Evolutionary conservation across 2,888 invertebrate species (phyloP), one percentile per base, ranked within the genome.

Genomic region (Chymomyza caudatula): DNA sequence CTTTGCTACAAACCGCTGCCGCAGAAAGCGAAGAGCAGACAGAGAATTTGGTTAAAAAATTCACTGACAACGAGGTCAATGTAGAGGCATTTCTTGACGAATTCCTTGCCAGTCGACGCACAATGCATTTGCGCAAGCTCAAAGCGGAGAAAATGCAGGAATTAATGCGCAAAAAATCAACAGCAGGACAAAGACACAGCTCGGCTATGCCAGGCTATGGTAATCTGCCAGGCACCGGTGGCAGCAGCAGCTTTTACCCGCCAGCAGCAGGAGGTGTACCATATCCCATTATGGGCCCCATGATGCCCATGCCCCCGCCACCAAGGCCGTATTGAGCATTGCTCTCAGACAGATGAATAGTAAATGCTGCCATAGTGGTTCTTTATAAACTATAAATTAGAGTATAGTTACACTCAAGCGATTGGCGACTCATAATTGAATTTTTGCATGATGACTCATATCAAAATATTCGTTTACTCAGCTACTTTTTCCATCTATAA

Each of bases 91-190:
- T 98, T 88, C 91, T 98, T 3, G 95, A 96, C 67, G 93, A 95
- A 65, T 99, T 97, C 90, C 92, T 96, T 64, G 92, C 93, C 0
- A 92, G 93, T 69, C 93, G 98, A 53, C 94, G 94, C 81, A 87
- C 93, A 43, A 95, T 96, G 92, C 97, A 97, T 88, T 88, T 94
- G 71, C 92, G 97, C 57, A 94, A 96, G 88, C 94, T 98, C 11
- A 98, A 98, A 91, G 94, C 96, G 0, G 98, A 99, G 74, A 98
- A 98, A 91, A 94, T 99, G 94, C 92, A 93, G 55, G 96, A 96
- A 86, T 89, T 96, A 11, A 91, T 95, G 53, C 90, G 90, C 63
- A 76, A 73, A 15, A 85, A 87, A n/a, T n/a, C n/a, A n/a, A 5
- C 43, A 22, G 20, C 76, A 2, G 44, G 89, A 6, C 74, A 70